phyloP scores from a whole-genome alignment of 2,888 invertebrate genomes.

The Cerastoderma edule region DNA sequence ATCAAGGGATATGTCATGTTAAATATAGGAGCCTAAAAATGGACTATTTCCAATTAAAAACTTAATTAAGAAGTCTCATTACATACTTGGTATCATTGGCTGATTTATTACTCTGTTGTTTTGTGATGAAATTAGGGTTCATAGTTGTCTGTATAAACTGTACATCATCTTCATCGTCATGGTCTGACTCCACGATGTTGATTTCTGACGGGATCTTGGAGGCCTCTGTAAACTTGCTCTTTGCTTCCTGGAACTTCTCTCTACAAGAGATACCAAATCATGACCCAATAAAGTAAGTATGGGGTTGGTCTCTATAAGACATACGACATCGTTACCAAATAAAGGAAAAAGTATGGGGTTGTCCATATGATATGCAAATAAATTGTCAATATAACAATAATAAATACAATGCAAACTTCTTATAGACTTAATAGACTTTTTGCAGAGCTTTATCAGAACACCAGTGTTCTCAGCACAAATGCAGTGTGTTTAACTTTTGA shows the following conservation, averaged over 20 bases:
- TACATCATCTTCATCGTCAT: slow-evolving; percentile 80
- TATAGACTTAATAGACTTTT: background rate
- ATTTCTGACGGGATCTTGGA: slow-evolving; percentile 45
- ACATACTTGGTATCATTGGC: background rate
- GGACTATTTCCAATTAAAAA: background rate
- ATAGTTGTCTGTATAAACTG: slow-evolving; percentile 75
- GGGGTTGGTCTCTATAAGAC: background rate
- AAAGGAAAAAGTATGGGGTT: background rate
- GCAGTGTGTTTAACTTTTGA: no score
- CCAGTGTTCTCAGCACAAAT: no score
- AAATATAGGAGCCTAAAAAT: background rate
- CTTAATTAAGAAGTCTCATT: no score
- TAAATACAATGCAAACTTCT: background rate
- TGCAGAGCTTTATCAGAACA: no score
- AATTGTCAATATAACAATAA: no score
- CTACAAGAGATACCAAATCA: slow-evolving; percentile 23
- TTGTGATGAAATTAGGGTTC: slow-evolving; percentile 62
- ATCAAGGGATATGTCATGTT: background rate
- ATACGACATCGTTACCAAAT: background rate
- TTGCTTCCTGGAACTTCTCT: slow-evolving; percentile 37
- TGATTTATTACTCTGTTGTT: slow-evolving; percentile 26
- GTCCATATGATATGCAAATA: no score
- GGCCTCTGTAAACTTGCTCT: slow-evolving; percentile 57
- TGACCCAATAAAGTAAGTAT: background rate
- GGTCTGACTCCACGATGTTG: slow-evolving; percentile 48